Percentiles rank a stretch among this genome's conserved stretches.
Evolutionary conservation across 2,113 vertebrate species (phyloP).

Genomic region (Lycaon pictus): DNA sequence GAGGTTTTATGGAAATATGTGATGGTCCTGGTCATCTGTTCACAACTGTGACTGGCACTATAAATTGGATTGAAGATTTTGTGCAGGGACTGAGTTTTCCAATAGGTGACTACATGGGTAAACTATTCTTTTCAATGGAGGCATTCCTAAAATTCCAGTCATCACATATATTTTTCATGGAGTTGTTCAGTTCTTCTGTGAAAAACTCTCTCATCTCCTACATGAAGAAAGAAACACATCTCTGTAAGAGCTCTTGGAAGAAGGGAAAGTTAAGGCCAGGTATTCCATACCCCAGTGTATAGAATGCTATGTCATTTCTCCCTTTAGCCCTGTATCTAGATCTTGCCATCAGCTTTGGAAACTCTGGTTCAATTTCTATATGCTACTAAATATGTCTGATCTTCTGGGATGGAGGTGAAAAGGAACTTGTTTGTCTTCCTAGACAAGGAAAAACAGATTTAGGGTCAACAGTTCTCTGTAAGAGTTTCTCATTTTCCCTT

Average conservation of each 20-base stretch:
- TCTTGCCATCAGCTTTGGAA: neutral
- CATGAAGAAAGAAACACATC: neutral
- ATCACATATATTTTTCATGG: neutral
- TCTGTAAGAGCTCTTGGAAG: neutral
- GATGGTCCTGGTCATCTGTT: neutral
- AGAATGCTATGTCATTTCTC: no score
- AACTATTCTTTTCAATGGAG: neutral
- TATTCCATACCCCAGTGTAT: no score
- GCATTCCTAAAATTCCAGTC: neutral
- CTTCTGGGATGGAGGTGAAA: neutral
- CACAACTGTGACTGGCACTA: no score
- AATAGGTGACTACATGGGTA: neutral
- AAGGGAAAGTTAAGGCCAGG: neutral
- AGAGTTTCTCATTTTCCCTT: accelerated
- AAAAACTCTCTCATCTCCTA: neutral
- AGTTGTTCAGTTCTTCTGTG: neutral
- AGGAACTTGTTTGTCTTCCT: neutral
- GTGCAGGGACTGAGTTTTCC: neutral
- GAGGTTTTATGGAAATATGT: neutral
- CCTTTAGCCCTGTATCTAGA: neutral
- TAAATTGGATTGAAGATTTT: neutral
- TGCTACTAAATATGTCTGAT: neutral
- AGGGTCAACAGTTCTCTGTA: neutral
- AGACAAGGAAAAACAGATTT: neutral
- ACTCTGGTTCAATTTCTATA: neutral